phyloP scores from a whole-genome alignment of 2,113 vertebrate genomes.

The Hippocampus zosterae region DNA sequence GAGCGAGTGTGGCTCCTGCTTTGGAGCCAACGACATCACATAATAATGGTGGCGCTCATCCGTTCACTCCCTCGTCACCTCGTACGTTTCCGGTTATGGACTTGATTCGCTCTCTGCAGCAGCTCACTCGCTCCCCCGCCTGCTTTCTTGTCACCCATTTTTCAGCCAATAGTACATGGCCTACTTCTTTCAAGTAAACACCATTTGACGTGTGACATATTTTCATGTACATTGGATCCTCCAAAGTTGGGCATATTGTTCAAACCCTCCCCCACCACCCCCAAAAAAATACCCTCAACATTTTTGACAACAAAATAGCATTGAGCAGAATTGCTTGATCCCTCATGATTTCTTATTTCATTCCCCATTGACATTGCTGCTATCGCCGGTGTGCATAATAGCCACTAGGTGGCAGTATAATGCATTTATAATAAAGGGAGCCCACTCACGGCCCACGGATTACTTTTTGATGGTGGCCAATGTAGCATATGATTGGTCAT shows the following conservation, averaged over 20 bases:
- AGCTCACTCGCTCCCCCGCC: constrained; percentile 40
- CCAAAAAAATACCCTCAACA: too few relatives aligned
- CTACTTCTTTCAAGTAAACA: neutral
- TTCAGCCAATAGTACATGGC: constrained; percentile 59
- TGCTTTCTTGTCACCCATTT: constrained; percentile 35
- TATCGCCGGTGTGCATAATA: too few relatives aligned
- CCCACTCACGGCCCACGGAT: too few relatives aligned
- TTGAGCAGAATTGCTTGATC: too few relatives aligned
- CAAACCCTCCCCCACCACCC: too few relatives aligned
- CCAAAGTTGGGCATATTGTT: neutral
- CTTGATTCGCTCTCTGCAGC: constrained; percentile 30
- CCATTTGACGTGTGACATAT: neutral
- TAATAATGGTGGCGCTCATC: constrained; percentile 33
- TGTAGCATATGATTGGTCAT: too few relatives aligned
- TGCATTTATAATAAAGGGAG: too few relatives aligned
- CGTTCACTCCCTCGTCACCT: constrained; percentile 39
- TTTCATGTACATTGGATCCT: neutral
- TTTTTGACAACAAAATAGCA: too few relatives aligned
- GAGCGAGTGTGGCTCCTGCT: constrained; percentile 51
- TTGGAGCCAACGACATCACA: constrained; percentile 38
- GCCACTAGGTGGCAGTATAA: too few relatives aligned
- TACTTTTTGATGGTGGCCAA: too few relatives aligned
- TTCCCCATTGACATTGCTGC: too few relatives aligned
- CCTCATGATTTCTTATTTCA: too few relatives aligned
- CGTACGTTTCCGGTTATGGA: neutral